Evolutionary conservation across 2,113 vertebrate genomes (phyloP), one percentile per base, ranked within the genome.

Genomic region (Gasterosteus aculeatus): DNA sequence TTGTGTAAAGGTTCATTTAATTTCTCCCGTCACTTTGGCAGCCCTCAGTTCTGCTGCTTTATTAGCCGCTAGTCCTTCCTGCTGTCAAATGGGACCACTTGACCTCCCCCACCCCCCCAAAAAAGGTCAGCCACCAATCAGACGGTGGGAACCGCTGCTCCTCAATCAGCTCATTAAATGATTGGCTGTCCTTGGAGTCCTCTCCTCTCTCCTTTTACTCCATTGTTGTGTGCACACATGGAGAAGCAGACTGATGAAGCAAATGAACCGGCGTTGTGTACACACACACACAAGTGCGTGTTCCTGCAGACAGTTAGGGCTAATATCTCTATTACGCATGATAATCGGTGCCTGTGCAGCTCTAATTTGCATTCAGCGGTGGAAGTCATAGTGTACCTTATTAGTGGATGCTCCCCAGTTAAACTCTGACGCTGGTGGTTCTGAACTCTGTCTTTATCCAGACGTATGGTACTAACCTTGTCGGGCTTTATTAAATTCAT

Each of bases 41-140:
- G 77, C 81, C 58, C 68, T 77, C 64, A 66, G 35, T 49, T 7
- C 35, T 60, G 53, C 72, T 51, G 62, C 68, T 80, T 87, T 80
- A 86, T 85, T 86, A 86, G 80, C 74, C 7, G 42, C 74, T 54
- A 71, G 78, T 81, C 72, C 79, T 80, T 74, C 72, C 53, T 72
- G 54, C 49, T 83, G 74, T 78, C 53, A 10, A 85, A 73, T 59
- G 70, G 76, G 78, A 74, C 60, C 65, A 69, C 61, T 83, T 86
- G 53, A 78, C 35, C 70, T 68, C 56, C 69, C 68, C 72, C 78
- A 49, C 61, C 22, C 22, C 22, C 22, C 22, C 22, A 26, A 26
- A 26, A 74, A 82, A 86, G 84, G 89, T 92, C 85, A 89, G 82
- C 72, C 46, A 60, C 82, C 68, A 89, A 78, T 88, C 80, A 84